These are phyloP conservation scores for Enteromius fasciolatus DNA, from an alignment of 2,797 vertebrate species.

Conservation along the genomic window DNA sequence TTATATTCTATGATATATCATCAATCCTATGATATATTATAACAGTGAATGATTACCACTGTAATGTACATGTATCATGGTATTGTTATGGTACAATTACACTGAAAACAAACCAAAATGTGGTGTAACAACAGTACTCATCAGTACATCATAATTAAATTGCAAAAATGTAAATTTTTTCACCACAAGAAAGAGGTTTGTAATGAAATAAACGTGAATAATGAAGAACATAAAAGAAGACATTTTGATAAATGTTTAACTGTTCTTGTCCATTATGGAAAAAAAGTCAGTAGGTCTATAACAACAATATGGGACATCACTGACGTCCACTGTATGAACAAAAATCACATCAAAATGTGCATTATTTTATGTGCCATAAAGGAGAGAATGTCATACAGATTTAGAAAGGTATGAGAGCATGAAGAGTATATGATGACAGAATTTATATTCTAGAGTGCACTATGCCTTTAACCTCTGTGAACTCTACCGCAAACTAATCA, in stretches of 20 bases:
- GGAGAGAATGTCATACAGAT: not conserved
- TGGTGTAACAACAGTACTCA: not conserved
- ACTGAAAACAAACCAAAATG: not conserved
- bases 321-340: not conserved
- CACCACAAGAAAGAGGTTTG: too few relatives aligned
- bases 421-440: not conserved
- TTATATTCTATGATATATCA: too few relatives aligned
- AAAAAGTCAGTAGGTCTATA: not conserved
- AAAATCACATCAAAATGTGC: not conserved
- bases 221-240: not conserved
- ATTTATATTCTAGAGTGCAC: not conserved
- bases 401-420: not conserved
- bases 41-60: not conserved
- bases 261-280: not conserved
- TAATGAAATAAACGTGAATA: too few relatives aligned
- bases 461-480: constrained; percentile 3
- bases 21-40: not conserved
- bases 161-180: not conserved
- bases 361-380: not conserved
- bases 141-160: not conserved
- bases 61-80: not conserved
- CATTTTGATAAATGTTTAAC: not conserved
- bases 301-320: not conserved
- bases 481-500: not conserved
- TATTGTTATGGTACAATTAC: not conserved